Base-by-base conservation (phyloP, 2,797 vertebrate species). In the Acanthurus tractus region DNA sequence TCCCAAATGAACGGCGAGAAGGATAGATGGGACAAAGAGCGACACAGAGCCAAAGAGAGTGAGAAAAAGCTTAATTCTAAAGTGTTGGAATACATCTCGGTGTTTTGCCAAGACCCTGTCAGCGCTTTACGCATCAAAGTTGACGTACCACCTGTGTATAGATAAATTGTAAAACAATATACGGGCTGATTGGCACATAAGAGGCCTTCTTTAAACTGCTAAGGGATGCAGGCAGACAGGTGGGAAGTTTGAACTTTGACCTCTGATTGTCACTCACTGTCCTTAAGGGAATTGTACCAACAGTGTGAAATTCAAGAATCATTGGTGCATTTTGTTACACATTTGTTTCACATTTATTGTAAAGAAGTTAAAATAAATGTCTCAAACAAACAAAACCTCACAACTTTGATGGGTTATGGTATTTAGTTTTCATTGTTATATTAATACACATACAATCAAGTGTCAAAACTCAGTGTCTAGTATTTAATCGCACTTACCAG, bases 61-160 rank as follows among this genome's bases (percentile, higher is more conserved):
- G 90, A 93, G 80, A 92, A 93, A 65, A 91, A 87, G 86, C 81
- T 93, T 9, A 93, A 87, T 36, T 86, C 78, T 2, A 92, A 86
- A 74, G 90, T 94, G 74, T 15, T 92, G 85, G 90, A 93, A 57
- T 94, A 93, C 82, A 88, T 93, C 54, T 92, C 92, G 0, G 87
- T 91, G 54, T 92, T 91, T 20, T 94, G 92, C 56, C 91, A 93
- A 77, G 93, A 94, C 84, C 90, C 90, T 0, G 90, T 93, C 79
- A 93, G 90, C 74, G 92, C 91, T 58, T 78, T 94, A 62, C 90
- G 89, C 81, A 91, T 93, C 76, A 93, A 92, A 76, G 93, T 94
- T 14, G 90, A 94, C 78, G 92, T 91, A 46, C 92, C 91, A 48
- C 89, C 90, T 23, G 88, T 93, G 66, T 92, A 93, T 67, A 89